Evolutionary conservation across 2,888 invertebrate species (phyloP), one percentile per base, ranked within the genome.

Genomic region (Temnothorax ravouxi): DNA sequence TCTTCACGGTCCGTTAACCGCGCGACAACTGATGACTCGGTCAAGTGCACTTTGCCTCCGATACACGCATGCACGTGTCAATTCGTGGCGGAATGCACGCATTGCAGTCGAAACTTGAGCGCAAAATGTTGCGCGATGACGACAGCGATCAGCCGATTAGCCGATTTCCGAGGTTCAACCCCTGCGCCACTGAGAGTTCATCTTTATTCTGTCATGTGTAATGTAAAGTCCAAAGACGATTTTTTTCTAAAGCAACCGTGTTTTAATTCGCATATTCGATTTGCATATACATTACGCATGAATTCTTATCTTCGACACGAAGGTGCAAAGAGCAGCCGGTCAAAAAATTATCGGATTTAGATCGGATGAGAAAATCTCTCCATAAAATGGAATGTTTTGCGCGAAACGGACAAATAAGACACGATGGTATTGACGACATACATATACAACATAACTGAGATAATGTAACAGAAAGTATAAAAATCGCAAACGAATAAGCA

Each of bases 41-140:
- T 87, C 85, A 80, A 85, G 80, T 85, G 87, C 87, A 85, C 85
- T 87, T 85, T 85, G 83, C 61, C 72, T 85, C 69, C 62, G 38
- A 44, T 44, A 69, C n/a, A 52, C 83, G 72, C 75, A 67, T 41
- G 76, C 83, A 76, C 75, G 76, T 41, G 76, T 54, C 50, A 47
- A 71, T 80, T 59, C 72, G 25, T 61, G 21, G 29, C 34, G 56
- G 50, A 84, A 72, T 64, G 44, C 83, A 77, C 66, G 77, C 62
- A 44, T 59, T 47, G 77, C 59, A 41, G 47, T 84, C 29, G 50
- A 25, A 71, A 79, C 21, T 13, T 50, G 52, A 25, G 38, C 47
- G 38, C 62, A 25, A 61, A 29, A 5, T 50, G 2, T 18, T 2
- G 18, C 50, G 34, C 41, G 76, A 75, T 34, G 25, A 66, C 54